Evolutionary conservation across 2,113 vertebrate genomes (phyloP).

Genomic region (Lagopus muta): DNA sequence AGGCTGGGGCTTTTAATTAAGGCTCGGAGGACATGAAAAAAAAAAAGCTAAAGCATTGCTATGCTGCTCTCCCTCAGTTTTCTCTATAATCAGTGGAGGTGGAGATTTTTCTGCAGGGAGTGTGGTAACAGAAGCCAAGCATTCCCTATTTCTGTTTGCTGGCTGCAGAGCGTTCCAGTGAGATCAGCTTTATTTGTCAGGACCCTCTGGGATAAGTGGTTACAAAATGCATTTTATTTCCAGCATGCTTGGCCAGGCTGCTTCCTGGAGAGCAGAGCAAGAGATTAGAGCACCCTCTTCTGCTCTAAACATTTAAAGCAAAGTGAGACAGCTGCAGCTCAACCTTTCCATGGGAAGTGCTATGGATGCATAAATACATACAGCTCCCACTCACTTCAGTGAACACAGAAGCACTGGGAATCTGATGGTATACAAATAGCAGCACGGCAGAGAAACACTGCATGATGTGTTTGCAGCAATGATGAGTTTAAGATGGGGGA

Average conservation of each 20-base stretch:
- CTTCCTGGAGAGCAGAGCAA: background rate
- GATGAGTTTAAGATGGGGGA: background rate
- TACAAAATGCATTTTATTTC: background rate
- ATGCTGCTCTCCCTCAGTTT: background rate
- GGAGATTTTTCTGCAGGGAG: background rate
- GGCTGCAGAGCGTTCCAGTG: background rate
- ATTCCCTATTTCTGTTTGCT: background rate
- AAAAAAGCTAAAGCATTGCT: background rate
- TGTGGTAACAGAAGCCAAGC: background rate
- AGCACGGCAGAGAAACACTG: background rate
- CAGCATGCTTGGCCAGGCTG: background rate
- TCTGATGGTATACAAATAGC: background rate
- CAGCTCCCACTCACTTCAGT: background rate
- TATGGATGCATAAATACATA: rapidly evolving
- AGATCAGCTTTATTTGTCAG: background rate
- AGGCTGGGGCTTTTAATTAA: constrained; percentile 46
- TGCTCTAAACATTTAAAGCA: constrained; percentile 59
- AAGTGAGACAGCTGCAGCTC: background rate
- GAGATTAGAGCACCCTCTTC: constrained; percentile 69
- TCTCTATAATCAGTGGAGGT: background rate
- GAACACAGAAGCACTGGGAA: rapidly evolving
- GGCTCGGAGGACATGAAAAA: background rate
- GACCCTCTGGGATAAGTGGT: background rate
- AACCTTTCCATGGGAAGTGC: background rate
- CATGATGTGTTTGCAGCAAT: background rate